Evolutionary conservation across 2,888 invertebrate genomes (phyloP).

Genomic region (Argyresthia albistria): DNA sequence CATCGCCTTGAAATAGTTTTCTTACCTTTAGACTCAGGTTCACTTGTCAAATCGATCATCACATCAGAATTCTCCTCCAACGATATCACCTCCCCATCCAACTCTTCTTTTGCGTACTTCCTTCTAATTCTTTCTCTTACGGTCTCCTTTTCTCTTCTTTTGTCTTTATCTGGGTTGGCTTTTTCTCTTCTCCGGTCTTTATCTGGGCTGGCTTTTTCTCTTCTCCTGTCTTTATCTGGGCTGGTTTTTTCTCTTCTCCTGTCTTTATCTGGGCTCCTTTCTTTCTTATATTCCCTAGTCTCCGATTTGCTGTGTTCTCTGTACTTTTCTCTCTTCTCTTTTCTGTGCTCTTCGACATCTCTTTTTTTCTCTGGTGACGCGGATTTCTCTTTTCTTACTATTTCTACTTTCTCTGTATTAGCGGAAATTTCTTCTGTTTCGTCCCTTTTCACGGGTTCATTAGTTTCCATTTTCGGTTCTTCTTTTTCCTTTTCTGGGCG

Average conservation of each 20-base stretch:
- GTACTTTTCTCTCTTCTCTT: conserved; percentile 37
- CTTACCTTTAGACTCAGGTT: conserved; percentile 62
- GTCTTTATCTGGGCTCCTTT: conserved; percentile 15
- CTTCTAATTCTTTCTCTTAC: conserved; percentile 18
- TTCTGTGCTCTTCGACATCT: conserved; percentile 21
- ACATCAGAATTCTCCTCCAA: conserved; percentile 63
- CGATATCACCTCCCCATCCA: conserved; percentile 51
- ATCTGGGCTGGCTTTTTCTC: neutral
- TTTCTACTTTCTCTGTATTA: neutral
- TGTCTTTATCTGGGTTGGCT: neutral
- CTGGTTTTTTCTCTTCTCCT: conserved; percentile 13
- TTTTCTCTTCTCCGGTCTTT: neutral
- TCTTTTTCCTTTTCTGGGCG: conserved; percentile 11
- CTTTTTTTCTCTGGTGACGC: conserved; percentile 12
- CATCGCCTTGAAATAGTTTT: too few relatives aligned
- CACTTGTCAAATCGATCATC: conserved; percentile 74
- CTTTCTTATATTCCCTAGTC: conserved; percentile 28
- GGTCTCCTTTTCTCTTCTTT: neutral
- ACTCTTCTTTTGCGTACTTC: conserved; percentile 28
- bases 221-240: conserved; percentile 1
- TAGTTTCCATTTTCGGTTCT: conserved; percentile 19
- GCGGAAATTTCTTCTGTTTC: neutral
- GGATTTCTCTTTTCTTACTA: conserved; percentile 10
- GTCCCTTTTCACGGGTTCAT: conserved; percentile 11
- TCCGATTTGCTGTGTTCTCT: conserved; percentile 38